Base-by-base conservation (phyloP, 2,888 invertebrate genomes). In the Cataglyphis altisquamis region DNA sequence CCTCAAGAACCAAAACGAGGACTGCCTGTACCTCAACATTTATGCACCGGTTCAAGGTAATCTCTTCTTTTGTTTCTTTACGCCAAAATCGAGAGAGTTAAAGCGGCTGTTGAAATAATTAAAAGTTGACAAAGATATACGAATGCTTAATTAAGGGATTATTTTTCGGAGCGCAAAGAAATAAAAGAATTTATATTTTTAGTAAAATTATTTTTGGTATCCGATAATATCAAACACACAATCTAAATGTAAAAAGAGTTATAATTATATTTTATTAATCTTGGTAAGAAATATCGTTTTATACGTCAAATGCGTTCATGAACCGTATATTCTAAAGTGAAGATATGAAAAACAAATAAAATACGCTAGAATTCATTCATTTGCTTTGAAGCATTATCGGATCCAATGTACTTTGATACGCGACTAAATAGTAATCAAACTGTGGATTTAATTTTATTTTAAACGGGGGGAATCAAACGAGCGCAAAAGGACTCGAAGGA, bases 21-120 rank as follows among this genome's bases (percentile, higher is more conserved):
- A 99, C 96, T 99, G 99, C 94, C 96, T 99, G 87, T 99, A 98
- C 95, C 96, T 99, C 94, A 99, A 99, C 95, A 97, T 99, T 93
- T 99, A 99, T 96, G 98, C 98, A 39, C 99, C 99, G 77, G 98
- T 98, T 91, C 97, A 98, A 97, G 98, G 99, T 99, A 96, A 74
- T 0, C 2, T 18, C 4, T n/a, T 15, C n/a, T 15, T 36, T 15
- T 48, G 0, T 3, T 4, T 32, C 2, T 6, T 73, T 8, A 6
- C 25, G 4, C n/a, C 4, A 15, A 32, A 21, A 15, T 25, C 32
- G 15, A 62, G 3, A 41, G 0, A 60, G 21, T 36, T 5, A 25
- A 55, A 29, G 25, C n/a, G 1, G 10, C 10, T 1, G 67, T 39
- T 72, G 21, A 29, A 41, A 29, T 9, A 18, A 72, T 39, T 18